Evolutionary conservation across 2,113 vertebrate genomes (phyloP).

Genomic region (Phasianus colchicus): DNA sequence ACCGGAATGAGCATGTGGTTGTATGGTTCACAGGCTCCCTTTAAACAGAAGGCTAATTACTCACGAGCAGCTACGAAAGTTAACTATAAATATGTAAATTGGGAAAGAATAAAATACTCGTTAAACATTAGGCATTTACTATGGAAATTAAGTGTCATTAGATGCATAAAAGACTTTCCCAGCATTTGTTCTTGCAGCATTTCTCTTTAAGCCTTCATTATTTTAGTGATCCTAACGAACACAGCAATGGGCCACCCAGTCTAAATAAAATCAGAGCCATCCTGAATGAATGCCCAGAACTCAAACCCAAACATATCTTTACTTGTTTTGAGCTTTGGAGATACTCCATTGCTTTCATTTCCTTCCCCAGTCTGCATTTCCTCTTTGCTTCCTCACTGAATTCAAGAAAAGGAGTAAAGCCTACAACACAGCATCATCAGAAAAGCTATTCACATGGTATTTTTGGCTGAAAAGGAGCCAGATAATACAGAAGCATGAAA

Average conservation of each 20-base stretch:
- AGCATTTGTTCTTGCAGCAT: background rate
- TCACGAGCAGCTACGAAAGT: conserved; percentile 55
- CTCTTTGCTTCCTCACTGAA: background rate
- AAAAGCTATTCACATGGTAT: background rate
- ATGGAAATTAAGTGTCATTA: conserved; percentile 72
- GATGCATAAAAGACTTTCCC: conserved; percentile 51
- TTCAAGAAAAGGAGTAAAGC: background rate
- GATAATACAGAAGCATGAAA: background rate
- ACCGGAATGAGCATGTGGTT: background rate
- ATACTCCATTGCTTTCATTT: background rate
- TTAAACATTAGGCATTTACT: conserved; percentile 71
- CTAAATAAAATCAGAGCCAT: background rate
- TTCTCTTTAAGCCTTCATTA: conserved; percentile 53
- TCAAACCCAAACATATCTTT: background rate
- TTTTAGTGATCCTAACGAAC: background rate
- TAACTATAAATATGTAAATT: conserved; percentile 73
- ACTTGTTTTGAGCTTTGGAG: background rate
- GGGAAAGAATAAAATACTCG: conserved; percentile 54
- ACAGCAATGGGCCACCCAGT: background rate
- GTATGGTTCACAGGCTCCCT: conserved; percentile 32
- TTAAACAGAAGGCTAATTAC: conserved; percentile 61
- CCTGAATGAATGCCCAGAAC: conserved; percentile 33
- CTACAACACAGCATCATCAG: background rate
- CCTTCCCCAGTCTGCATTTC: background rate
- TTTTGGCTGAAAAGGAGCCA: background rate